Evolutionary conservation across 2,113 vertebrate species (phyloP).

Genomic region (Patagioenas fasciata): DNA sequence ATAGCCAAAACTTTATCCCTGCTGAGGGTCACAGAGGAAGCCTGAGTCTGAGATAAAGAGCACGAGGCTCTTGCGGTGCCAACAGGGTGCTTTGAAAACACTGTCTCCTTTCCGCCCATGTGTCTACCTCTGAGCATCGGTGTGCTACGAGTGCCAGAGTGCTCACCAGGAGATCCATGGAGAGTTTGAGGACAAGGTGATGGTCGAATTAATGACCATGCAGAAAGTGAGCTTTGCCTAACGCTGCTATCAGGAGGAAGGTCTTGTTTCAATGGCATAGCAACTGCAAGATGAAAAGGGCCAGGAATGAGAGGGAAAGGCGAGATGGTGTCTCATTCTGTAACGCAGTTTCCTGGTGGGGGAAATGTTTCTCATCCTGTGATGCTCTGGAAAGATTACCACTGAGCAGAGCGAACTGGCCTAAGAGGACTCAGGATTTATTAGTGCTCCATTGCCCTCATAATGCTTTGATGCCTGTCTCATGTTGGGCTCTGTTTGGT

Average conservation of each 20-base stretch:
- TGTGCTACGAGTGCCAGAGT: fast-evolving
- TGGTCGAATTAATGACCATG: not conserved
- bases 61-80: not conserved
- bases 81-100: not conserved
- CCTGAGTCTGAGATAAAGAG: not conserved
- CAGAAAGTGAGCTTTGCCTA: not conserved
- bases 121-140: fast-evolving
- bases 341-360: not conserved
- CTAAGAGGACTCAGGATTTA: not conserved
- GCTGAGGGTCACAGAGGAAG: not conserved
- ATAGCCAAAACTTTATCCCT: fast-evolving
- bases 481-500: fast-evolving
- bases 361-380: not conserved
- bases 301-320: not conserved
- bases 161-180: not conserved
- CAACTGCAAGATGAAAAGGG: not conserved
- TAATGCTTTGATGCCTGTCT: not conserved
- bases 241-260: not conserved
- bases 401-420: not conserved
- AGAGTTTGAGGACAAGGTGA: not conserved
- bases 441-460: not conserved
- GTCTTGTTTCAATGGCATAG: not conserved
- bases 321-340: fast-evolving
- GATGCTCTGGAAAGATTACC: not conserved
- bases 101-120: not conserved